Conservation (phyloP, 2,797 vertebrate species). For the Xerus rutilus region DNA sequence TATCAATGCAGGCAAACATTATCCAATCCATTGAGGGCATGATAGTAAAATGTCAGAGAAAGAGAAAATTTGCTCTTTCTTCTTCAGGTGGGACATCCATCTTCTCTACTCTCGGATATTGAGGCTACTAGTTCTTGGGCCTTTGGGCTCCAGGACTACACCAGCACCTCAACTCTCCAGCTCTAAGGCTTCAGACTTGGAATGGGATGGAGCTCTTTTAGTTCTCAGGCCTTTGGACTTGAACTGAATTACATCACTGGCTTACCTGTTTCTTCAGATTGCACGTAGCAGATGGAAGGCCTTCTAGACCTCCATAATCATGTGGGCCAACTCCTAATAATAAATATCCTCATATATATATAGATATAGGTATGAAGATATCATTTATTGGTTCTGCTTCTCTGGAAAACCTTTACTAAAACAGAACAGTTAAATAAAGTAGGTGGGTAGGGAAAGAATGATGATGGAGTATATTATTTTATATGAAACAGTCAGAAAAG, state of each 20-base stretch:
- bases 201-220: not conserved
- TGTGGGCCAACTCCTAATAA: not conserved
- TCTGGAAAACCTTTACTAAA: not conserved
- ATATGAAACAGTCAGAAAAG: not conserved
- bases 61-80: not conserved
- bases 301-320: not conserved
- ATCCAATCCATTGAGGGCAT: too few relatives aligned
- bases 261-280: not conserved
- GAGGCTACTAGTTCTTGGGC: not conserved
- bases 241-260: not conserved
- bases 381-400: not conserved
- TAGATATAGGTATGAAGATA: not conserved
- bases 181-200: too few relatives aligned
- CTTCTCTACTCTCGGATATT: not conserved
- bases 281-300: not conserved
- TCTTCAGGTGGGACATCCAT: not conserved
- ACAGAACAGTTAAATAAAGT: not conserved
- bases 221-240: not conserved
- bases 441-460: not conserved
- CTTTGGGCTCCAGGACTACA: not conserved
- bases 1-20: too few relatives aligned
- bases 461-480: not conserved
- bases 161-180: not conserved
- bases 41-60: not conserved
- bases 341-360: too few relatives aligned